Percentiles rank a stretch among this genome's conserved stretches.
These are phyloP conservation scores for Phataginus tricuspis DNA, from an alignment of 2,797 vertebrate species.

Conservation along the genomic window DNA sequence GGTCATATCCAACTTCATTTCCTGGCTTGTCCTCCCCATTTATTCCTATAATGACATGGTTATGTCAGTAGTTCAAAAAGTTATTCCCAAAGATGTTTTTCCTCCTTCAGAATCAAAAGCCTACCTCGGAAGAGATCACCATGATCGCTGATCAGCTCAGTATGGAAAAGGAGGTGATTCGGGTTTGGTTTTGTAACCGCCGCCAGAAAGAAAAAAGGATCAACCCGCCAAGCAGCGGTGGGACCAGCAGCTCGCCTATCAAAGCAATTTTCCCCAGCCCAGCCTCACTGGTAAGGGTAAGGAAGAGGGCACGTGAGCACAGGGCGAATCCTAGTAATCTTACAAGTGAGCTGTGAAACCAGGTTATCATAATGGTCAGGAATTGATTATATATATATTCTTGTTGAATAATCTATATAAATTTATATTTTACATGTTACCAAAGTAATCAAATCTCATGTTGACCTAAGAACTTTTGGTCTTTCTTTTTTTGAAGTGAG, in stretches of 20 bases:
- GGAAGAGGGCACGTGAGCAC: fast-evolving
- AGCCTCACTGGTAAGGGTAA: slow-evolving; percentile 93
- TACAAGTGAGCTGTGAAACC: background rate
- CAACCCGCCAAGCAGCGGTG: slow-evolving; percentile 96
- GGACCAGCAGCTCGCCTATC: slow-evolving; percentile 93
- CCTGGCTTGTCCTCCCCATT: background rate
- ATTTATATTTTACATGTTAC: background rate
- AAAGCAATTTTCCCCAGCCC: slow-evolving; percentile 97
- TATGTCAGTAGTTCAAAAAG: background rate
- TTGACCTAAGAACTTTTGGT: background rate
- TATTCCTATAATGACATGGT: background rate
- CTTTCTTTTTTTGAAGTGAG: background rate
- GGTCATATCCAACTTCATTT: background rate
- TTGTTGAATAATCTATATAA: background rate
- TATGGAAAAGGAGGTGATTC: slow-evolving; percentile 99
- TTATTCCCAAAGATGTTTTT: background rate
- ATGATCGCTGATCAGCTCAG: slow-evolving; percentile 99
- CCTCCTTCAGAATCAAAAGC: slow-evolving; percentile 97
- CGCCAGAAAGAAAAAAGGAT: slow-evolving; percentile 99
- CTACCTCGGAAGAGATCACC: slow-evolving; percentile 99
- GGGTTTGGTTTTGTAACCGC: slow-evolving; percentile 99
- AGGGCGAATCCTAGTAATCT: background rate
- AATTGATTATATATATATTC: background rate
- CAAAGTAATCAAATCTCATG: background rate
- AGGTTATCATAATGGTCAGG: background rate